Conservation (phyloP, 2,888 invertebrate genomes). For the Monopis laevigella region DNA sequence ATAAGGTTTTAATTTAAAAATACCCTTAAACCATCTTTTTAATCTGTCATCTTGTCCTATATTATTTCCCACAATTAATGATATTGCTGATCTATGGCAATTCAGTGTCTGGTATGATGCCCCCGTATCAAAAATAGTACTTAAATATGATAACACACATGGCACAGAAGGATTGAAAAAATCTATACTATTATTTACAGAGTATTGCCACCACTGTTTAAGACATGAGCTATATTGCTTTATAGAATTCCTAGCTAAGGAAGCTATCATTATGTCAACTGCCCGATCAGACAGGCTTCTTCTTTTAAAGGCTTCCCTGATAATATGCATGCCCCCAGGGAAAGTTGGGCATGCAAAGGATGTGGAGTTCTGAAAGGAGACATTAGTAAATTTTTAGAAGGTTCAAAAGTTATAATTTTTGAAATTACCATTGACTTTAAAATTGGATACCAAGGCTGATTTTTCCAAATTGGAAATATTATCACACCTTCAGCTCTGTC, state of each 20-base stretch:
- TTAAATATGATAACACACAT: constrained; percentile 6
- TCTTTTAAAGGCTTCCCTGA: constrained; percentile 5
- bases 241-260: constrained; percentile 4
- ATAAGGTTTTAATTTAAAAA: constrained; percentile 6
- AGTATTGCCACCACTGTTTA: constrained; percentile 5
- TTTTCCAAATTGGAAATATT: constrained; percentile 15
- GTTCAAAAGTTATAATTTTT: constrained; percentile 11
- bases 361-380: constrained; percentile 16
- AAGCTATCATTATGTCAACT: constrained; percentile 6
- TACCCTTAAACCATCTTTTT: constrained; percentile 10
- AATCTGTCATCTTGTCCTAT: constrained; percentile 7
- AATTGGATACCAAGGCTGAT: constrained; percentile 16
- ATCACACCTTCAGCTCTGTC: constrained; percentile 15
- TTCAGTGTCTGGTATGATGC: constrained; percentile 10
- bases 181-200: constrained; percentile 1
- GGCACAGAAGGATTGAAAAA: background rate
- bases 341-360: constrained; percentile 11
- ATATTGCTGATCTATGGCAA: constrained; percentile 10
- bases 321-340: constrained; percentile 15
- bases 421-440: constrained; percentile 11
- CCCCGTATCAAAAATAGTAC: constrained; percentile 1
- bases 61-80: constrained; percentile 8
- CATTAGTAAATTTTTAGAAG: constrained; percentile 10
- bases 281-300: background rate
- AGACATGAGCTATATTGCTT: constrained; percentile 7